Percentiles rank a stretch among this genome's conserved stretches.
phyloP scores from a whole-genome alignment of 2,888 invertebrate species.

The Candidula unifasciata region DNA sequence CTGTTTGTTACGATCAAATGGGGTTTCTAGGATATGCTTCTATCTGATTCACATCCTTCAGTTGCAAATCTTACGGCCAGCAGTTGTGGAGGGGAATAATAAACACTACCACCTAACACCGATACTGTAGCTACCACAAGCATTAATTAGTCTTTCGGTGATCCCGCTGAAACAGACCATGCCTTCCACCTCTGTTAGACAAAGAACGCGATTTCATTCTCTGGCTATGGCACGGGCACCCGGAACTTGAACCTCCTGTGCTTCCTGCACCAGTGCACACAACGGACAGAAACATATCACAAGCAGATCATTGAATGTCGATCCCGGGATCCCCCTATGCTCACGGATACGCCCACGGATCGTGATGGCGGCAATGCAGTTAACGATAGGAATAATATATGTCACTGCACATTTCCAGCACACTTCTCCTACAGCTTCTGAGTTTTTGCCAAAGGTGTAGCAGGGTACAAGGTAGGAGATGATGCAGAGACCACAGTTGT shows the following conservation, averaged over 20 bases:
- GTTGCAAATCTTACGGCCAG: too few species aligned
- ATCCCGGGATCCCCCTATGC: conserved; percentile 67
- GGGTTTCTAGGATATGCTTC: too few species aligned
- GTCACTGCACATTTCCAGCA: conserved; percentile 69
- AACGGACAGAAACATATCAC: conserved; percentile 66
- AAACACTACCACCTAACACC: too few species aligned
- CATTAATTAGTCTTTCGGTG: too few species aligned
- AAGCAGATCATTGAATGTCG: conserved; percentile 65
- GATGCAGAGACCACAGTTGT: conserved; percentile 69
- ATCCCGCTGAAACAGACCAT: too few species aligned
- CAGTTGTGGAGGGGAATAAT: too few species aligned
- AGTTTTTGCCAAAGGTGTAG: conserved; percentile 73
- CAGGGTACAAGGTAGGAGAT: conserved; percentile 72
- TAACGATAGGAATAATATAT: conserved; percentile 65
- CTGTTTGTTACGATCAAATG: too few species aligned
- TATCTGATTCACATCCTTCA: too few species aligned
- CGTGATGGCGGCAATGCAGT: conserved; percentile 61
- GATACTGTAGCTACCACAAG: too few species aligned
- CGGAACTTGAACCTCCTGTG: conserved; percentile 65
- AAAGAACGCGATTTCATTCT: conserved; percentile 52
- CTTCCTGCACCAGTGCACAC: conserved; percentile 70
- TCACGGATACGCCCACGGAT: conserved; percentile 71
- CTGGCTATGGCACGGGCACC: conserved; percentile 63
- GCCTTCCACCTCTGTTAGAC: too few species aligned
- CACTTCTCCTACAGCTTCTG: conserved; percentile 69